These are phyloP conservation scores for Brachionichthys hirsutus DNA, from an alignment of 2,113 vertebrate genomes.

Conservation along the genomic window DNA sequence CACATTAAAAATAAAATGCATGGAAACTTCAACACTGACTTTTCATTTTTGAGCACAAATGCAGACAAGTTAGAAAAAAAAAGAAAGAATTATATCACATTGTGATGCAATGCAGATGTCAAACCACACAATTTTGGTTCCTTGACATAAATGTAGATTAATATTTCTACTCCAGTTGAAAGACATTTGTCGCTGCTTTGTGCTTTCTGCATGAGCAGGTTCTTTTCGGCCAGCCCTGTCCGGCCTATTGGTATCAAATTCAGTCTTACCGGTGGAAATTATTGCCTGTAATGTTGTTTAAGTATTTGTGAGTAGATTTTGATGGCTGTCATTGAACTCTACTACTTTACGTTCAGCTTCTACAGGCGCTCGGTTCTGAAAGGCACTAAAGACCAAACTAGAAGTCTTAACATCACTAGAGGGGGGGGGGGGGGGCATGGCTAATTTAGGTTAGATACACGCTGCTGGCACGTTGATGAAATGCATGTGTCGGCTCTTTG, in stretches of 20 bases:
- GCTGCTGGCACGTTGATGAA: neutral
- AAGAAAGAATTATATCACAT: too few relatives aligned
- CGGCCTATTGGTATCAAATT: constrained; percentile 2
- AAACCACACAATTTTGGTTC: too few relatives aligned
- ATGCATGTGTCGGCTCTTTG: constrained; percentile 2
- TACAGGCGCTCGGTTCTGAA: neutral
- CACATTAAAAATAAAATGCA: too few relatives aligned
- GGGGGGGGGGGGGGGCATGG: too few relatives aligned
- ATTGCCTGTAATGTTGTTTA: constrained; percentile 5
- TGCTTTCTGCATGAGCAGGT: too few relatives aligned
- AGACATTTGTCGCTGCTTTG: too few relatives aligned
- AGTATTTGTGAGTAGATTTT: neutral
- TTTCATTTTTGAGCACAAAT: too few relatives aligned
- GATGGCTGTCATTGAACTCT: neutral
- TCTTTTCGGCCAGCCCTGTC: neutral
- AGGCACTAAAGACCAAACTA: neutral
- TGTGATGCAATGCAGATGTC: too few relatives aligned
- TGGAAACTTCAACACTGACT: too few relatives aligned
- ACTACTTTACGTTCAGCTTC: neutral
- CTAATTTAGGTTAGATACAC: constrained; percentile 17
- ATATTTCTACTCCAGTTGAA: too few relatives aligned
- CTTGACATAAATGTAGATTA: too few relatives aligned
- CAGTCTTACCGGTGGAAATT: constrained; percentile 3
- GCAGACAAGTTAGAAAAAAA: too few relatives aligned
- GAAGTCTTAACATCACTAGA: neutral